phyloP scores from a whole-genome alignment of 2,797 vertebrate genomes.

The Poeciliopsis paucimaculata region DNA sequence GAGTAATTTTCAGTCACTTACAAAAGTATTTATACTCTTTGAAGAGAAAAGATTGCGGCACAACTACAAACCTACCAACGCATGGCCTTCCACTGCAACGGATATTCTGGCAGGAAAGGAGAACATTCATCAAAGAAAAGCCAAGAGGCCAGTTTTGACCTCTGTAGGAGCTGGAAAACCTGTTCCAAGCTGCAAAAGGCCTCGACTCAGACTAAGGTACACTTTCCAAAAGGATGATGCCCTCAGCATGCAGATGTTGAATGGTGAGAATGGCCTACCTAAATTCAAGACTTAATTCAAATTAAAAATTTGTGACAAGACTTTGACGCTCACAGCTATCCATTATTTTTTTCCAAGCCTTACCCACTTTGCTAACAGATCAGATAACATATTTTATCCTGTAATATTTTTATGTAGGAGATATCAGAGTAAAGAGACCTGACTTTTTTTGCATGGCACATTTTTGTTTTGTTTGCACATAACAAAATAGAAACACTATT shows the following conservation, averaged over 20 bases:
- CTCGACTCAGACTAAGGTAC: not conserved
- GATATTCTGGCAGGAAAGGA: not conserved
- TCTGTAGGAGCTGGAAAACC: not conserved
- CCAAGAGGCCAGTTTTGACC: not conserved
- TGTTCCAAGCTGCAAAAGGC: not conserved
- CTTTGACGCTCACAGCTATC: not conserved
- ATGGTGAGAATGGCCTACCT: not conserved
- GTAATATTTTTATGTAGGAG: not conserved
- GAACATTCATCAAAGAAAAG: not conserved
- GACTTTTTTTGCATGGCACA: not conserved
- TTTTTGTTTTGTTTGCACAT: not conserved
- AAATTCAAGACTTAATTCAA: not conserved
- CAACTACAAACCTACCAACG: not conserved
- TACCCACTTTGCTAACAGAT: not conserved
- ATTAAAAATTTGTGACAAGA: not conserved
- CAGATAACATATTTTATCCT: not conserved
- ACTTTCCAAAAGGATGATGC: not conserved
- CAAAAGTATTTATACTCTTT: not conserved
- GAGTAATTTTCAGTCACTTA: not conserved
- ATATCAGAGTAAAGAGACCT: not conserved
- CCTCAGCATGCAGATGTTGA: not conserved
- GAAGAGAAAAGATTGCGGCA: not conserved
- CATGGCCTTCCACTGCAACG: not conserved
- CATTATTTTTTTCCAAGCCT: not conserved
- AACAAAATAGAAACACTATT: not conserved